phyloP scores from a whole-genome alignment of 1,140 invertebrate species.

The Drosophila ficusphila region DNA sequence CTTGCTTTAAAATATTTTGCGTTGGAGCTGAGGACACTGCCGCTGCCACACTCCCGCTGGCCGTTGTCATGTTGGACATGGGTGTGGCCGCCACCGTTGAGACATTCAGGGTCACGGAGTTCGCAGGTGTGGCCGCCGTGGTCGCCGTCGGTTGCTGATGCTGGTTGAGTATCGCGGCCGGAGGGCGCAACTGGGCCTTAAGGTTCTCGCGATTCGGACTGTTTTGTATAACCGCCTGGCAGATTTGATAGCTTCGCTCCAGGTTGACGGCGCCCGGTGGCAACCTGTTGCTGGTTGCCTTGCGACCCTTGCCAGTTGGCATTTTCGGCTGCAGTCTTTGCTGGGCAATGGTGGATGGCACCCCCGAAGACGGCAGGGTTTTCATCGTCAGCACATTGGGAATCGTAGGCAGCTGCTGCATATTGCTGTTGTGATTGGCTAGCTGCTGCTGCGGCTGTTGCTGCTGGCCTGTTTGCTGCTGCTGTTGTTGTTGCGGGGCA shows the following conservation, averaged over 20 bases:
- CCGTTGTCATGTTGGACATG: slow-evolving; percentile 51
- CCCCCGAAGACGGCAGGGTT: slow-evolving; percentile 84
- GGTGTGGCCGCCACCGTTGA: slow-evolving; percentile 66
- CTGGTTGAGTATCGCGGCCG: slow-evolving; percentile 87
- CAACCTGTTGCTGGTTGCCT: slow-evolving; percentile 87
- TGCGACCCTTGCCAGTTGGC: slow-evolving; percentile 82
- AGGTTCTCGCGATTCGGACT: slow-evolving; percentile 94
- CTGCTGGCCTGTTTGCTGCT: slow-evolving; percentile 24
- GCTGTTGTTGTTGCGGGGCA: slow-evolving; percentile 36
- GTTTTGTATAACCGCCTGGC: slow-evolving; percentile 96
- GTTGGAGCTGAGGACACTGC: slow-evolving; percentile 45
- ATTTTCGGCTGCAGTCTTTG: slow-evolving; percentile 79
- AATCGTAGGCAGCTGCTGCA: slow-evolving; percentile 32
- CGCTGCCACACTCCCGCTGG: slow-evolving; percentile 39
- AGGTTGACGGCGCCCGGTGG: slow-evolving; percentile 95
- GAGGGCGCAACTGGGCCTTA: slow-evolving; percentile 93
- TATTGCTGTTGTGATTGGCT: slow-evolving; percentile 41
- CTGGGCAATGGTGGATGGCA: slow-evolving; percentile 83
- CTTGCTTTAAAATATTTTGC: slow-evolving; percentile 65
- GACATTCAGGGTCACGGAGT: slow-evolving; percentile 47
- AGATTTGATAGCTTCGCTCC: slow-evolving; percentile 97
- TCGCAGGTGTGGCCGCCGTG: slow-evolving; percentile 19
- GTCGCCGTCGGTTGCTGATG: slow-evolving; percentile 70
- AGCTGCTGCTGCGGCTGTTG: slow-evolving; percentile 25
- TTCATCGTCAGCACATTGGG: slow-evolving; percentile 70